Conservation (phyloP, 2,888 invertebrate genomes). For the Watsonalla cultraria region DNA sequence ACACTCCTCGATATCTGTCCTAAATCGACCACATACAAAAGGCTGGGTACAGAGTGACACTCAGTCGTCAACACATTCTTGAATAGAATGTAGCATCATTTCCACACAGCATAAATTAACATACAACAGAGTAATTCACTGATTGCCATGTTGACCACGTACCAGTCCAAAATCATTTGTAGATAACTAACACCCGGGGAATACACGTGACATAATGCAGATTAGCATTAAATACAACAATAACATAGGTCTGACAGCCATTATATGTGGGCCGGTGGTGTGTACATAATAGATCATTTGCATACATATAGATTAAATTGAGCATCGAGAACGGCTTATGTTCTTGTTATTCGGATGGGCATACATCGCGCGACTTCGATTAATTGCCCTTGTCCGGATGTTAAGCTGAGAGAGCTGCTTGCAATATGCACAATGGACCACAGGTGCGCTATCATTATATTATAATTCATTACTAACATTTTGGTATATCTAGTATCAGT, state of each 20-base stretch:
- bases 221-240: slow-evolving; percentile 21
- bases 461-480: slow-evolving; percentile 31
- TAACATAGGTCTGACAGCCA: not conserved
- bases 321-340: slow-evolving; percentile 17
- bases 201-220: slow-evolving; percentile 33
- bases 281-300: slow-evolving; percentile 9
- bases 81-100: too few species aligned
- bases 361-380: slow-evolving; percentile 41
- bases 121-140: not conserved
- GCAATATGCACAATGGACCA: not conserved
- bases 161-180: not conserved
- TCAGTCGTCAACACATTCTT: too few species aligned
- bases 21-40: too few species aligned
- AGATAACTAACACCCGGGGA: slow-evolving; percentile 18
- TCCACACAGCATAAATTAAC: too few species aligned
- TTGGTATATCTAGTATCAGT: slow-evolving; percentile 14
- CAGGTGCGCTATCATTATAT: slow-evolving; percentile 20
- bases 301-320: slow-evolving; percentile 9
- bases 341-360: slow-evolving; percentile 23
- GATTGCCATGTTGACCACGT: slow-evolving; percentile 3
- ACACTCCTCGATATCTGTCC: too few species aligned
- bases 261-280: not conserved
- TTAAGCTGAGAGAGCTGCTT: slow-evolving; percentile 33
- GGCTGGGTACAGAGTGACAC: too few species aligned
- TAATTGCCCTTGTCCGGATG: slow-evolving; percentile 56